These are phyloP conservation scores for Machimus atricapillus DNA, from an alignment of 2,888 invertebrate species.

Conservation along the genomic window DNA sequence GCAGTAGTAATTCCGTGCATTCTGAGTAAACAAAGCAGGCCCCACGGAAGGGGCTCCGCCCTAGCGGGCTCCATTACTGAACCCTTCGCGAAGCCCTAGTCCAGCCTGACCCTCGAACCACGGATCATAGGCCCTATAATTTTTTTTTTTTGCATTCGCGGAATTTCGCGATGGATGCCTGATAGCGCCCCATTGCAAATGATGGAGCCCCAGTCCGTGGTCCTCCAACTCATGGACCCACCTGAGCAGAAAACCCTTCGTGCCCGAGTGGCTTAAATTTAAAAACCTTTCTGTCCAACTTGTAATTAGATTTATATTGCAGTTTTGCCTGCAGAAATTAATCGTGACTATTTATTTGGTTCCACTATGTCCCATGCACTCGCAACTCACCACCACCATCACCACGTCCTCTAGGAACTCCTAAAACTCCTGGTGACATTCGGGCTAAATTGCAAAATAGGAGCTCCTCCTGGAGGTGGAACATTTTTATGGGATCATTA, in stretches of 20 bases:
- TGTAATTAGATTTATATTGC: background rate
- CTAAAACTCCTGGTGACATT: background rate
- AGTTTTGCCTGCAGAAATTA: slow-evolving; percentile 5
- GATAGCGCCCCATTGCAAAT: background rate
- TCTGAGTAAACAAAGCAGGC: slow-evolving; percentile 48
- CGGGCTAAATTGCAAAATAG: background rate
- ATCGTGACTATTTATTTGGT: slow-evolving; percentile 2
- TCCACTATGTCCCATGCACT: background rate
- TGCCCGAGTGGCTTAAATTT: background rate
- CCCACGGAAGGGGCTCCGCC: background rate
- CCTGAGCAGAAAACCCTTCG: background rate
- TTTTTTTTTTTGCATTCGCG: background rate
- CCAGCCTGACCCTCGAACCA: background rate
- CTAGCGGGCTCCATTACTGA: background rate
- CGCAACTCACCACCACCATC: background rate
- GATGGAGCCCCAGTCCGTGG: background rate
- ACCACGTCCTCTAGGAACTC: background rate
- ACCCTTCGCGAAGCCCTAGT: background rate
- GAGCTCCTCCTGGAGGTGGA: background rate
- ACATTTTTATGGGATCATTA: background rate
- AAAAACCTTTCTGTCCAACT: background rate
- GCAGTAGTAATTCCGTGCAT: slow-evolving; percentile 48
- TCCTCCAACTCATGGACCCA: background rate
- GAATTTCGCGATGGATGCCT: background rate
- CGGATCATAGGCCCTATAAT: background rate